A percentile compares a stretch with the other conserved stretches of the same genome.
phyloP scores from a whole-genome alignment of 2,113 vertebrate species.

The Riparia riparia region DNA sequence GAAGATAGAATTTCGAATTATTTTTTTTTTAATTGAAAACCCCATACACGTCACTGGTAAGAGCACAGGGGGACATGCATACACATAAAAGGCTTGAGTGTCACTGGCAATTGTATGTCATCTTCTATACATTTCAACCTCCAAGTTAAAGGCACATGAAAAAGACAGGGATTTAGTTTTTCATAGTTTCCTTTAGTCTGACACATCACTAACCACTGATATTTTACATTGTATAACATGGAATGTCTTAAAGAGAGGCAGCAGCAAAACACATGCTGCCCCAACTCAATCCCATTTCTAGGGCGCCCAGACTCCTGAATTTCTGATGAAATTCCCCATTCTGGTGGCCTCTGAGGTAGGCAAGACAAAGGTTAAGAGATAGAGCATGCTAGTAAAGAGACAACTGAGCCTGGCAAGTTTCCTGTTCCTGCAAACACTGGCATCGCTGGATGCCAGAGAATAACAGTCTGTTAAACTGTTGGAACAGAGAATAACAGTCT shows the following conservation, averaged over 20 bases:
- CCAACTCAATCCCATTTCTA: not conserved
- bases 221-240: accelerated
- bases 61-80: not conserved
- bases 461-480: not conserved
- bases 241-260: not conserved
- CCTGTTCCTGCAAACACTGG: not conserved
- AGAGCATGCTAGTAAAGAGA: not conserved
- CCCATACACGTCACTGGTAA: not conserved
- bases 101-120: not conserved
- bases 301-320: not conserved
- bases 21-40: not conserved
- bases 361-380: not conserved
- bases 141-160: not conserved
- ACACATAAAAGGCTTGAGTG: not conserved
- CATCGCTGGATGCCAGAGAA: slow-evolving; percentile 19
- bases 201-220: not conserved
- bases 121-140: not conserved
- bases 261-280: not conserved
- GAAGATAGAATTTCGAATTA: not conserved
- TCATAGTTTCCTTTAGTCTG: not conserved
- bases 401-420: not conserved
- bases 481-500: slow-evolving; percentile 4
- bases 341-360: not conserved
- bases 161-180: not conserved
- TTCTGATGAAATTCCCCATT: not conserved